phyloP scores from a whole-genome alignment of 2,888 invertebrate genomes.

The Lochmaea crataegi region DNA sequence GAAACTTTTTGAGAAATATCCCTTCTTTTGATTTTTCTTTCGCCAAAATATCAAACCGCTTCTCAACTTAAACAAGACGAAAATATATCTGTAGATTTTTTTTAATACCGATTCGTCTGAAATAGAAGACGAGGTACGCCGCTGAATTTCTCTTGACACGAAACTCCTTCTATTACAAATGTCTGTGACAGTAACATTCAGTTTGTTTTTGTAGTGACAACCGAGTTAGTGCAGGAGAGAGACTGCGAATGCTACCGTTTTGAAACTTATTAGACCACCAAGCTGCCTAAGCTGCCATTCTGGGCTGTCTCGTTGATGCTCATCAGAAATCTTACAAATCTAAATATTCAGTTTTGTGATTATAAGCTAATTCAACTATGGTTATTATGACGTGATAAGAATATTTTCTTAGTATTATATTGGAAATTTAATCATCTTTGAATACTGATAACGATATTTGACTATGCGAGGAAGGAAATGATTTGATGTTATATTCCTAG shows the following conservation, averaged over 20 bases:
- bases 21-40: too few relatives aligned
- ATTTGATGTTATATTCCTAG: too few relatives aligned
- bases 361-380: background rate
- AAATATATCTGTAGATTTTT: too few relatives aligned
- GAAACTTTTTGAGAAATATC: too few relatives aligned
- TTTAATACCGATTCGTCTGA: background rate
- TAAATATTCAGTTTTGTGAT: constrained; percentile 10
- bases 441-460: too few relatives aligned
- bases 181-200: constrained; percentile 25
- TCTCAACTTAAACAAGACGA: too few relatives aligned
- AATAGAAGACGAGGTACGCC: constrained; percentile 6
- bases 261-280: constrained; percentile 38
- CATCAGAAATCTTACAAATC: constrained; percentile 11
- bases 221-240: constrained; percentile 16
- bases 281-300: constrained; percentile 37
- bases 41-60: too few relatives aligned
- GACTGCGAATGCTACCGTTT: constrained; percentile 8
- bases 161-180: constrained; percentile 23
- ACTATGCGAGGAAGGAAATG: too few relatives aligned
- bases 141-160: constrained; percentile 17
- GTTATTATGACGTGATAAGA: background rate
- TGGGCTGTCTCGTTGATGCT: constrained; percentile 17
- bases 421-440: too few relatives aligned
- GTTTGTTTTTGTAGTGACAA: constrained; percentile 35
- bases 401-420: too few relatives aligned